phyloP scores from a whole-genome alignment of 2,888 invertebrate species.

The Strigamia transsilvanica region DNA sequence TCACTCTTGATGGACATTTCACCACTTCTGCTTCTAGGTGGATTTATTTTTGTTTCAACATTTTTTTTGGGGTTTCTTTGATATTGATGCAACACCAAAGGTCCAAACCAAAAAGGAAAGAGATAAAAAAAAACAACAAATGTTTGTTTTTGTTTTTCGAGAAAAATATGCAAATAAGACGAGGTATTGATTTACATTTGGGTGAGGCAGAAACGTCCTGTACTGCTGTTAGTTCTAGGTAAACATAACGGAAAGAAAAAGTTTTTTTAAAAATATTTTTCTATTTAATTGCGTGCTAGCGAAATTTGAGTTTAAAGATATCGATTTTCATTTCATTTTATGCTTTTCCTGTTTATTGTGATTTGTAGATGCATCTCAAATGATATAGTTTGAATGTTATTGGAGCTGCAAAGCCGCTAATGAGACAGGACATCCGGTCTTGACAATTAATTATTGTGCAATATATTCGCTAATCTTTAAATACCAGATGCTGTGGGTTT shows the following conservation, averaged over 20 bases:
- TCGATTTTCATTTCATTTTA: neutral
- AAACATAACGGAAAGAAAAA: neutral
- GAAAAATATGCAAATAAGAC: no score
- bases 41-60: neutral
- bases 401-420: neutral
- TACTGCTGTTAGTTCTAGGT: neutral
- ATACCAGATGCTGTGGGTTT: neutral
- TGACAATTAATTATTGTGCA: neutral
- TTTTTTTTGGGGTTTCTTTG: neutral
- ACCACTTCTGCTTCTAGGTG: neutral
- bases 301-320: conserved; percentile 15
- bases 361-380: conserved; percentile 4
- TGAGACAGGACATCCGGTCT: conserved; percentile 11
- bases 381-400: conserved; percentile 7
- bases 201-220: neutral
- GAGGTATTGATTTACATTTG: neutral
- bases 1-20: conserved; percentile 15
- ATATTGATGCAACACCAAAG: no score
- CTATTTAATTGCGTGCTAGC: neutral
- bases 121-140: no score
- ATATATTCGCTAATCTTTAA: conserved; percentile 14
- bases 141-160: no score
- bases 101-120: no score
- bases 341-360: neutral
- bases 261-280: neutral